phyloP scores from a whole-genome alignment of 2,797 vertebrate species.

The Mus minutoides region DNA sequence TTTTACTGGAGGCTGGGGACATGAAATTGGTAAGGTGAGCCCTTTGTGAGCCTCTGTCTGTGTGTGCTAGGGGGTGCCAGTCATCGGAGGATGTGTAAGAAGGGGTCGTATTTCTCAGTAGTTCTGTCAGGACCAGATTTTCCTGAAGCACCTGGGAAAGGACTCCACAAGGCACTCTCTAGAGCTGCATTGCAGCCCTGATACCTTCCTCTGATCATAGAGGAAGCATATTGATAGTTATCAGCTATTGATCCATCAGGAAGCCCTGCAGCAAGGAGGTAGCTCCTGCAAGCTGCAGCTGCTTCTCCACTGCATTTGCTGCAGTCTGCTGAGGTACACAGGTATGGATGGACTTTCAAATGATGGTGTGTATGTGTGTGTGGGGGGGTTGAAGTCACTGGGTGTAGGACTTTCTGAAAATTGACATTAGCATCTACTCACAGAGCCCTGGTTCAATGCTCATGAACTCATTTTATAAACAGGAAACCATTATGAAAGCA shows the following conservation, averaged over 20 bases:
- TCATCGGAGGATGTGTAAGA: background rate
- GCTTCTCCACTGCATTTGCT: conserved; percentile 39
- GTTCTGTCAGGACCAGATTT: background rate
- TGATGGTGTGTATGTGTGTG: background rate
- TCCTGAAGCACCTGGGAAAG: background rate
- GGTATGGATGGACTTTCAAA: conserved; percentile 20
- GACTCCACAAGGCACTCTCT: background rate
- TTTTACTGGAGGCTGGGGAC: background rate
- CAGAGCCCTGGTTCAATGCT: background rate
- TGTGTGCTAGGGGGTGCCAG: too few relatives aligned
- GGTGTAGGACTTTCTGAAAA: background rate
- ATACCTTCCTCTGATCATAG: background rate
- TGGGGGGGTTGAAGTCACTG: background rate
- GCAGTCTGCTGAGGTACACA: background rate
- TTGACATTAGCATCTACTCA: background rate
- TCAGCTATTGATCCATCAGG: background rate
- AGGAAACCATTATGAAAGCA: background rate
- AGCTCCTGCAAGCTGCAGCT: background rate
- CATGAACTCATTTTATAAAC: background rate
- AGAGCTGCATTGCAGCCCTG: background rate
- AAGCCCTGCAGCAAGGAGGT: conserved; percentile 16
- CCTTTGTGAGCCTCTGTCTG: background rate
- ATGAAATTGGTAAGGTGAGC: background rate
- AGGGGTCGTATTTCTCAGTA: background rate
- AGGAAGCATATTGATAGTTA: background rate